Evolutionary conservation across 2,888 invertebrate genomes (phyloP).

Genomic region (Mythimna vitellina): DNA sequence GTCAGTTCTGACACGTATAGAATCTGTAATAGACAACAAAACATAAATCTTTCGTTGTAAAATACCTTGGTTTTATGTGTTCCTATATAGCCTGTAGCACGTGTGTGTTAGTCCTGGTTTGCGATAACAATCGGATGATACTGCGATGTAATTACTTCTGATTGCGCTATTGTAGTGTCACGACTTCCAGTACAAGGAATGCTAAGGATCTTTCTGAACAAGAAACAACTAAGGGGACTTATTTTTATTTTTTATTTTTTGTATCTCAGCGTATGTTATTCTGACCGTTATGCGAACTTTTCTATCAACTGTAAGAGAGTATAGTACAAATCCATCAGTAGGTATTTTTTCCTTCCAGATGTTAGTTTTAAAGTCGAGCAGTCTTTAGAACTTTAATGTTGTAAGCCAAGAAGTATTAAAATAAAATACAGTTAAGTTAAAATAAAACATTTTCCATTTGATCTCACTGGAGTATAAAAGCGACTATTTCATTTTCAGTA

Average conservation of each 20-base stretch:
- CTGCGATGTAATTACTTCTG: conserved; percentile 31
- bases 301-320: not conserved
- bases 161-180: conserved; percentile 45
- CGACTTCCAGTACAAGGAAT: conserved; percentile 19
- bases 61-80: conserved; percentile 14
- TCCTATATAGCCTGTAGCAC: not conserved
- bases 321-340: not conserved
- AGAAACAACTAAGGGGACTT: not conserved
- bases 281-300: not conserved
- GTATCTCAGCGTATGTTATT: not conserved
- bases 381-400: not conserved
- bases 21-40: too few relatives aligned
- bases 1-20: too few relatives aligned
- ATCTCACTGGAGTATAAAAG: conserved; percentile 32
- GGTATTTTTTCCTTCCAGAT: too few relatives aligned
- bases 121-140: conserved; percentile 41
- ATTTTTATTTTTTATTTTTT: not conserved
- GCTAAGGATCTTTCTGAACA: not conserved
- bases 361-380: too few relatives aligned
- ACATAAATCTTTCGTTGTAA: too few relatives aligned
- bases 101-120: conserved; percentile 12
- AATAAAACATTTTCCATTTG: conserved; percentile 29
- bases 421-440: conserved; percentile 7
- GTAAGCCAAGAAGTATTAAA: not conserved
- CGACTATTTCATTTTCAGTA: conserved; percentile 30